Base-by-base conservation (phyloP, 2,113 vertebrate genomes). In the Montifringilla adamsi region DNA sequence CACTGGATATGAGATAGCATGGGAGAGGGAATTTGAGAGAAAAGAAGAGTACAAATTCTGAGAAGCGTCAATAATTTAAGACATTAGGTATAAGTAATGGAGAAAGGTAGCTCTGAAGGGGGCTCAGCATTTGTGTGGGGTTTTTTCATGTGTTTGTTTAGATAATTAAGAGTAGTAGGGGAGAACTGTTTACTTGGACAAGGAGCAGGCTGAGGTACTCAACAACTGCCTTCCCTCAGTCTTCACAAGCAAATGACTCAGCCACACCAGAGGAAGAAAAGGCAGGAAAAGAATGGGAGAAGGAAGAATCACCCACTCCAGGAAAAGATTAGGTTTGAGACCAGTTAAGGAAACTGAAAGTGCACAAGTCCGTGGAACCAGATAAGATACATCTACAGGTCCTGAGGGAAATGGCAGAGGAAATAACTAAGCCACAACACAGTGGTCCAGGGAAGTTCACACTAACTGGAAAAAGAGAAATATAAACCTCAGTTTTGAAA, bases 101-200 rank as follows among this genome's bases (percentile, higher is more conserved):
- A 67, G 39, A 75, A 93, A 55, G 8, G 37, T 1, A 77, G 24
- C 26, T 60, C 70, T 56, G 15, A 79, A 92, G 10, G 18, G 3
- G 20, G 3, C 7, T 13, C 12, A n/a, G 2, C 8, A 5, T 50
- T 43, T 77, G 18, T 9, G 11, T 27, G 52, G 3, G 2, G 0
- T 0, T 24, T 60, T 72, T 31, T 35, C 10, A 21, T 44, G 6
- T 15, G 8, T 47, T 35, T 84, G 6, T 12, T 73, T 79, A 52
- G 43, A 17, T 60, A 72, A 59, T 28, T 47, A 69, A 69, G 23
- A 72, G 78, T 33, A 77, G 18, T 44, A 66, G 4, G 13, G 15
- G 19, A 58, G 33, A 66, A 66, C 27, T 35, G 22, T 15, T 50
- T 81, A 37, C 8, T 4, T 23, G 30, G 52, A 60, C 44, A 67